Evolutionary conservation across 2,113 vertebrate species (phyloP).

Genomic region (Hypanus sabinus): DNA sequence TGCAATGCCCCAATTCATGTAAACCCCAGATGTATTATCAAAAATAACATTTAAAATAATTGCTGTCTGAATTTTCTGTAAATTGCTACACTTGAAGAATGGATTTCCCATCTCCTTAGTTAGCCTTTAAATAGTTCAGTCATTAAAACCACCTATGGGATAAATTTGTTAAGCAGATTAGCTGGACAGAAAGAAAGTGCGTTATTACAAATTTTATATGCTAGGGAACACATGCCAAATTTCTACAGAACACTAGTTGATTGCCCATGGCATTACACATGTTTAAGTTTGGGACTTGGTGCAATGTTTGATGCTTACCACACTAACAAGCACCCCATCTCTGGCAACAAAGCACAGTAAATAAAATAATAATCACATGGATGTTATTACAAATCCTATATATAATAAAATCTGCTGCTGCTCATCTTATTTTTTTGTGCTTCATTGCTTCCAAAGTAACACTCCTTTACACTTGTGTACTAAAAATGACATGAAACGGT

Average conservation of each 20-base stretch:
- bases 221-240: constrained; percentile 16
- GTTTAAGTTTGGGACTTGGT: neutral
- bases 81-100: constrained; percentile 17
- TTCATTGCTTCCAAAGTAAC: no score
- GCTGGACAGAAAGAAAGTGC: constrained; percentile 29
- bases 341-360: neutral
- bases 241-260: neutral
- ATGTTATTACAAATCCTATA: neutral
- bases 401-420: neutral
- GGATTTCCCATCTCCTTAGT: constrained; percentile 23
- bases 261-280: neutral
- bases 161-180: constrained; percentile 34
- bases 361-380: neutral
- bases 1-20: neutral
- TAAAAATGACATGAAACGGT: no score
- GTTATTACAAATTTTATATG: constrained; percentile 27
- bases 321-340: neutral
- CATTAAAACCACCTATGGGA: constrained; percentile 30
- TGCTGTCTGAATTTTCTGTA: constrained; percentile 27
- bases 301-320: neutral
- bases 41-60: constrained; percentile 38
- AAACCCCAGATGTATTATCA: constrained; percentile 31
- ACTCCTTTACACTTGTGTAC: no score
- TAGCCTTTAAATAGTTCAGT: constrained; percentile 26
- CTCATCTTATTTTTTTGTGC: no score